Conservation (phyloP, 2,888 invertebrate genomes). For the Caenorhabditis wallacei region DNA sequence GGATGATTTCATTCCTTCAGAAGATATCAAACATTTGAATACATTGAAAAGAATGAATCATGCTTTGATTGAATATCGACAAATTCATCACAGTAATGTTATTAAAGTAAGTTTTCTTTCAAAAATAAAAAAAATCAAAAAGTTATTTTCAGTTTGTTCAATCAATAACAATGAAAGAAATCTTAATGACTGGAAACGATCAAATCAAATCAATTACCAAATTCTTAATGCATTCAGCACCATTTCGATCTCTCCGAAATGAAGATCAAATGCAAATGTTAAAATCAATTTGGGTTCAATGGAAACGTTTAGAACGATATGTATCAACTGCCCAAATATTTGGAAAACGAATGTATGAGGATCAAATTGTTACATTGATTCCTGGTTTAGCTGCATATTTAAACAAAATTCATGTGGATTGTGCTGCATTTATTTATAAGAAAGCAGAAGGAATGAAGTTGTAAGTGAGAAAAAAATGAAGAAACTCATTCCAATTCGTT, state of each 20-base stretch:
- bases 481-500: conserved; percentile 12
- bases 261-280: conserved; percentile 64
- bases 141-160: conserved; percentile 53
- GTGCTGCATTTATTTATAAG: conserved; percentile 48
- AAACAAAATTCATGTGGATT: conserved; percentile 45
- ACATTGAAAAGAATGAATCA: conserved; percentile 52
- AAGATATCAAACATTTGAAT: conserved; percentile 11
- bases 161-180: conserved; percentile 46
- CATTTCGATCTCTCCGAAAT: conserved; percentile 44
- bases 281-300: conserved; percentile 66
- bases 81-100: conserved; percentile 46
- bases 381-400: conserved; percentile 48
- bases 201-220: conserved; percentile 65
- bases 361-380: conserved; percentile 56
- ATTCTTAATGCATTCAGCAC: conserved; percentile 63
- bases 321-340: conserved; percentile 61
- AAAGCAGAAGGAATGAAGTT: conserved; percentile 56
- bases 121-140: background rate
- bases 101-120: conserved; percentile 26
- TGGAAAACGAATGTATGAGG: conserved; percentile 52
- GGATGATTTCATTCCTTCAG: conserved; percentile 36
- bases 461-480: conserved; percentile 8
- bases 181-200: conserved; percentile 47
- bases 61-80: conserved; percentile 48
- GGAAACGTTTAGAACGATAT: conserved; percentile 63